These are phyloP conservation scores for Poeciliopsis retropinna DNA, from an alignment of 2,113 vertebrate genomes.

Conservation along the genomic window DNA sequence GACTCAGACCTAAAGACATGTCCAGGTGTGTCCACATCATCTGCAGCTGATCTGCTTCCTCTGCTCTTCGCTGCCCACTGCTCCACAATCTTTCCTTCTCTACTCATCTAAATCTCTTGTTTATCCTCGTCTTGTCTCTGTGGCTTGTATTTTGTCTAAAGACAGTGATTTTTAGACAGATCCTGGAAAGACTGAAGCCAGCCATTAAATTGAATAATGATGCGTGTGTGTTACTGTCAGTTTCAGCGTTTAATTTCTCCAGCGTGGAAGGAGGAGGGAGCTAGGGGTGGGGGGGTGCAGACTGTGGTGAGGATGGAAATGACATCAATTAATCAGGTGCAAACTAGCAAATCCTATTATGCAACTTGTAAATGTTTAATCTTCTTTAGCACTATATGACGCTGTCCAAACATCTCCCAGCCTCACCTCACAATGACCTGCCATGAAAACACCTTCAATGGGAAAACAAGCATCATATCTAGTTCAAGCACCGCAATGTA, in stretches of 20 bases:
- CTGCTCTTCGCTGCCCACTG: slow-evolving; percentile 30
- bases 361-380: slow-evolving; percentile 57
- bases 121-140: slow-evolving; percentile 56
- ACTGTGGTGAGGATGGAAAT: slow-evolving; percentile 47
- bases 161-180: slow-evolving; percentile 37
- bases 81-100: slow-evolving; percentile 25
- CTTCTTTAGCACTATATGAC: slow-evolving; percentile 24
- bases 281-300: slow-evolving; percentile 21
- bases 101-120: slow-evolving; percentile 65
- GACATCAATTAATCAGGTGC: slow-evolving; percentile 58
- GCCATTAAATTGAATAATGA: slow-evolving; percentile 63
- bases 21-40: slow-evolving; percentile 52
- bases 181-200: slow-evolving; percentile 54
- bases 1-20: slow-evolving; percentile 29
- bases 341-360: slow-evolving; percentile 62
- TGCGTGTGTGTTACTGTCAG: slow-evolving; percentile 49
- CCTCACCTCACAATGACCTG: slow-evolving; percentile 39
- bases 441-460: slow-evolving; percentile 12
- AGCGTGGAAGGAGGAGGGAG: slow-evolving; percentile 24
- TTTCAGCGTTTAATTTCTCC: slow-evolving; percentile 49
- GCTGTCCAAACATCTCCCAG: slow-evolving; percentile 24
- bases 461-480: slow-evolving; percentile 27
- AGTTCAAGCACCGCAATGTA: slow-evolving; percentile 53
- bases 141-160: slow-evolving; percentile 46
- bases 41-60: slow-evolving; percentile 42